phyloP scores from a whole-genome alignment of 2,797 vertebrate genomes.

The Hydrophis major region DNA sequence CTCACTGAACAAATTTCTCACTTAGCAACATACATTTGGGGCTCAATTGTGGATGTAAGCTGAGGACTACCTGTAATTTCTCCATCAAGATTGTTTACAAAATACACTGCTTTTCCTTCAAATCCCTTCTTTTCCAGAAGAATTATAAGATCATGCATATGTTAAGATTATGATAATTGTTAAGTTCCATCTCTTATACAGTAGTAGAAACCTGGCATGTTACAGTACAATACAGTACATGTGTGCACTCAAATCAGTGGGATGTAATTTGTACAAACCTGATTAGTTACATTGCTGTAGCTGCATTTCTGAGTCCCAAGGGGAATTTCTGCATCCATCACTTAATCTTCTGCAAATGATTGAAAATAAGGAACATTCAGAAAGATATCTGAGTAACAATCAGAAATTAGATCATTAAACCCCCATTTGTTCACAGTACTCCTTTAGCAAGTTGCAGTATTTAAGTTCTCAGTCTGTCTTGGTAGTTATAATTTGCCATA shows the following conservation, averaged over 20 bases:
- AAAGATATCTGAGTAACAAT: not conserved
- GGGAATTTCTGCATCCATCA: not conserved
- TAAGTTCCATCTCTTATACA: not conserved
- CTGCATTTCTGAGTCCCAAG: not conserved
- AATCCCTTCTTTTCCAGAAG: not conserved
- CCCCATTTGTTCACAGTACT: not conserved
- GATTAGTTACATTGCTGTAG: not conserved
- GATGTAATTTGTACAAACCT: not conserved
- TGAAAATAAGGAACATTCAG: not conserved
- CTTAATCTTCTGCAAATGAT: not conserved
- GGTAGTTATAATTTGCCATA: not conserved
- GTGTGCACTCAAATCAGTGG: too few relatives aligned
- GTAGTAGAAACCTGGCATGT: not conserved
- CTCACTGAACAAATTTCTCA: not conserved
- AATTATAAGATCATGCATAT: not conserved
- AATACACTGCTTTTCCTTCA: not conserved
- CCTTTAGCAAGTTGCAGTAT: not conserved
- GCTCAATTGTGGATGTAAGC: not conserved
- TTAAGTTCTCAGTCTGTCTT: slow-evolving; percentile 11
- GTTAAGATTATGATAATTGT: not conserved
- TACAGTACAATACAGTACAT: not conserved
- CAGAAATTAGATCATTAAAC: not conserved
- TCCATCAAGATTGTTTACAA: not conserved
- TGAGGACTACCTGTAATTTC: not conserved
- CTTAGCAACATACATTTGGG: not conserved